Conservation (phyloP, 2,888 invertebrate species). For the Blastobasis adustella region DNA sequence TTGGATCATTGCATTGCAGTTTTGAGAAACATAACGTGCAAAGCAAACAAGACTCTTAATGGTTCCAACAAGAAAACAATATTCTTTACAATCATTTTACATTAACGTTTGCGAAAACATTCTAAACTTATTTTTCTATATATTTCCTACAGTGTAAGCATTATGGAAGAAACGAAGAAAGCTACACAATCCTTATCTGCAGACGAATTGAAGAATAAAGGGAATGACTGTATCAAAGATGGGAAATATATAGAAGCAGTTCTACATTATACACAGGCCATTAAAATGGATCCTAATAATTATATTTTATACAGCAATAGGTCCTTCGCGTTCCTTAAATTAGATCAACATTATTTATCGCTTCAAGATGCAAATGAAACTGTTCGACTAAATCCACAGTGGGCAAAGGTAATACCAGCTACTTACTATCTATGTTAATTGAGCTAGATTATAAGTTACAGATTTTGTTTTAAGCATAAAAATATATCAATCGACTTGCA, state of each 20-base stretch:
- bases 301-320: conserved; percentile 85
- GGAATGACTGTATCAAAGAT: conserved; percentile 84
- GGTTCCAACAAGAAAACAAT: too few species aligned
- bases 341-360: conserved; percentile 84
- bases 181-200: conserved; percentile 36
- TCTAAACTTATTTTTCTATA: too few species aligned
- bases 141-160: background rate
- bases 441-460: too few species aligned
- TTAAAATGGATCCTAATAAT: conserved; percentile 82
- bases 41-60: too few species aligned
- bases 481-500: too few species aligned
- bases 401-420: conserved; percentile 79
- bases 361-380: conserved; percentile 86
- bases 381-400: conserved; percentile 82
- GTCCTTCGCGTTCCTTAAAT: conserved; percentile 85
- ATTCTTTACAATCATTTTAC: conserved; percentile 8
- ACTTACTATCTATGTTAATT: background rate
- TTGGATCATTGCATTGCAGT: too few species aligned
- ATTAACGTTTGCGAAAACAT: background rate
- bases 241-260: conserved; percentile 84
- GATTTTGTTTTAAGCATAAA: too few species aligned
- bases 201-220: conserved; percentile 81
- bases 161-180: conserved; percentile 56
- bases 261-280: conserved; percentile 85
- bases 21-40: too few species aligned